These are phyloP conservation scores for Diabrotica virgifera DNA, from an alignment of 1,140 invertebrate genomes.

Conservation along the genomic window DNA sequence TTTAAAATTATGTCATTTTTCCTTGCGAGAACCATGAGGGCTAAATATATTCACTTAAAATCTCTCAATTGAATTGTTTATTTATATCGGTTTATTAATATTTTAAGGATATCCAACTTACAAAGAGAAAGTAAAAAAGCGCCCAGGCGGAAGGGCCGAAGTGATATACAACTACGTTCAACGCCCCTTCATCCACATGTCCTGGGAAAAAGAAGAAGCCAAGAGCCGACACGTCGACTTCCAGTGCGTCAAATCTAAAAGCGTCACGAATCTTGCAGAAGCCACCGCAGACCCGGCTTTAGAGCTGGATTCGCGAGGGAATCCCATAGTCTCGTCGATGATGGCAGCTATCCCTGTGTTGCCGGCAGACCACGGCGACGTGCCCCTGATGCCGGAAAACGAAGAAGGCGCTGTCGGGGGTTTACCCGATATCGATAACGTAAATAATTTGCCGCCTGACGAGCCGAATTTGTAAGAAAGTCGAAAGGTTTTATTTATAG, in stretches of 20 bases:
- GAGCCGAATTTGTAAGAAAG: slow-evolving; percentile 31
- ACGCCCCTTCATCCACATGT: slow-evolving; percentile 99
- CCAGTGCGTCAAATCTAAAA: slow-evolving; percentile 93
- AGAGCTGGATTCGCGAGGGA: slow-evolving; percentile 59
- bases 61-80: no score
- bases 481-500: background rate
- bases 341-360: slow-evolving; percentile 32
- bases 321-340: slow-evolving; percentile 33
- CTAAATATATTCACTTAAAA: no score
- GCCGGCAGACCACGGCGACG: slow-evolving; percentile 25
- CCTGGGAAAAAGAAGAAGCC: slow-evolving; percentile 99
- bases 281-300: slow-evolving; percentile 83
- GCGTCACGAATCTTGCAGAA: slow-evolving; percentile 88
- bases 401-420: slow-evolving; percentile 51
- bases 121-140: slow-evolving; percentile 93
- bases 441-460: slow-evolving; percentile 31
- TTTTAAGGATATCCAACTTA: slow-evolving; percentile 88
- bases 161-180: slow-evolving; percentile 99
- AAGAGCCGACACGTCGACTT: slow-evolving; percentile 99
- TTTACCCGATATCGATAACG: slow-evolving; percentile 32
- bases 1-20: no score
- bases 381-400: slow-evolving; percentile 35
- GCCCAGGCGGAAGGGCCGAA: slow-evolving; percentile 87
- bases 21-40: no score
- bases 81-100: background rate